Base-by-base conservation (phyloP, 1,140 invertebrate genomes). In the Pemphigus obesinymphae region DNA sequence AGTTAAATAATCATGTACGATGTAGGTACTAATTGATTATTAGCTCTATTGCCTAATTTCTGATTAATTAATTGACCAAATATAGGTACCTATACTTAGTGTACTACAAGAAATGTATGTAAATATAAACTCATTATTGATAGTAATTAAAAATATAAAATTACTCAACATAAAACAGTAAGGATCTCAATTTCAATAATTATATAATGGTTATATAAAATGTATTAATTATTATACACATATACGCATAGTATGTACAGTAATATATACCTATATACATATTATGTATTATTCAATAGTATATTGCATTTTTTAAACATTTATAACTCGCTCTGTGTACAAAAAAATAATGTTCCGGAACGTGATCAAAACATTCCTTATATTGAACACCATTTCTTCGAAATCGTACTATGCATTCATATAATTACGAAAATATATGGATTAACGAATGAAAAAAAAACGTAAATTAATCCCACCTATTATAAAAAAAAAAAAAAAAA, bases 351-450 rank as follows among this genome's bases (percentile, higher is more conserved):
- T 70, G 68, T 70, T 70, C 68, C 23, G 10, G 68, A 70, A 70
- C 68, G 40, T 76, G 31, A 53, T 76, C 17, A 55, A 29, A 48
- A 55, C 31, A 55, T 34, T 37, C 31, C 1, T 34, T 84, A 82
- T 85, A 83, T 68, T 84, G 83, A 76, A n/a, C 34, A 20, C 20
- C 34, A 26, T 8, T 23, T 23, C 13, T n/a, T 40, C 11, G 66
- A 68, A 68, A 68, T 43, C 37, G 23, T 43, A 68, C n/a, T 40
- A n/a, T 15, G 66, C 37, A 43, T 68, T 70, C 17, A 37, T 43
- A 13, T 70, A 70, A 70, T 70, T 70, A 70, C 23, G 23, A 45
- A 29, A 70, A 45, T 70, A n/a, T n/a, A 10, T 45, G n/a, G 6
- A 13, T 15, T 15, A 29, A 40, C 8, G 0, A 40, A 66, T 23